A percentile compares a stretch with the other conserved stretches of the same genome.
These are phyloP conservation scores for Antitype chi DNA, from an alignment of 2,888 invertebrate genomes.

Conservation along the genomic window DNA sequence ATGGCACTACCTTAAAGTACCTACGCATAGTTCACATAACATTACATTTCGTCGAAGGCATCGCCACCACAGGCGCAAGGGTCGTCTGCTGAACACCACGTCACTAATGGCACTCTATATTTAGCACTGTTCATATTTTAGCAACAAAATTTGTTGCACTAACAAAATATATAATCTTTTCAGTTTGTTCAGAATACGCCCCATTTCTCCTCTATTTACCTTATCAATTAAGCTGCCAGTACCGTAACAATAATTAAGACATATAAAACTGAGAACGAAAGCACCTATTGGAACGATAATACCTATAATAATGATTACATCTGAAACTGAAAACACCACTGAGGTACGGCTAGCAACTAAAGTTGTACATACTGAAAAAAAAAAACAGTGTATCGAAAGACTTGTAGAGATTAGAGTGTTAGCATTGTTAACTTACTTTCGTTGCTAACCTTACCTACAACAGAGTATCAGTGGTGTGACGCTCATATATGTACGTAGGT, in stretches of 20 bases:
- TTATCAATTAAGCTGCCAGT: conserved; percentile 47
- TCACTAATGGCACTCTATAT: conserved; percentile 52
- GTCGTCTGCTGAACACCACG: conserved; percentile 30
- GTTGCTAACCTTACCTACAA: not conserved
- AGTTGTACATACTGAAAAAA: not conserved
- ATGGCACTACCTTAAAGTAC: conserved; percentile 89
- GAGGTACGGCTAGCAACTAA: conserved; percentile 4
- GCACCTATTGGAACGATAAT: conserved; percentile 36
- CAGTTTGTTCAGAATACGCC: conserved; percentile 41
- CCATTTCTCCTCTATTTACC: conserved; percentile 19
- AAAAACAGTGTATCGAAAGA: too few species aligned
- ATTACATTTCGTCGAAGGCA: conserved; percentile 71
- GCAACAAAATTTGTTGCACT: conserved; percentile 20
- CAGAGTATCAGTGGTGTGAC: not conserved
- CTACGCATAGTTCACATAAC: conserved; percentile 61
- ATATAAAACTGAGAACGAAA: conserved; percentile 43
- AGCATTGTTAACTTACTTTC: not conserved
- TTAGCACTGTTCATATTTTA: conserved; percentile 29
- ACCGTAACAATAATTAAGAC: conserved; percentile 28
- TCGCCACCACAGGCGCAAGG: conserved; percentile 54
- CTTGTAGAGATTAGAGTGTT: too few species aligned
- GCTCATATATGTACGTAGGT: not conserved
- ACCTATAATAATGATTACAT: conserved; percentile 11
- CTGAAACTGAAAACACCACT: conserved; percentile 11
- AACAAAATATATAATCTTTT: conserved; percentile 24